Evolutionary conservation across 1,140 invertebrate genomes (phyloP).

Genomic region (Pseudobourletiella spinata): DNA sequence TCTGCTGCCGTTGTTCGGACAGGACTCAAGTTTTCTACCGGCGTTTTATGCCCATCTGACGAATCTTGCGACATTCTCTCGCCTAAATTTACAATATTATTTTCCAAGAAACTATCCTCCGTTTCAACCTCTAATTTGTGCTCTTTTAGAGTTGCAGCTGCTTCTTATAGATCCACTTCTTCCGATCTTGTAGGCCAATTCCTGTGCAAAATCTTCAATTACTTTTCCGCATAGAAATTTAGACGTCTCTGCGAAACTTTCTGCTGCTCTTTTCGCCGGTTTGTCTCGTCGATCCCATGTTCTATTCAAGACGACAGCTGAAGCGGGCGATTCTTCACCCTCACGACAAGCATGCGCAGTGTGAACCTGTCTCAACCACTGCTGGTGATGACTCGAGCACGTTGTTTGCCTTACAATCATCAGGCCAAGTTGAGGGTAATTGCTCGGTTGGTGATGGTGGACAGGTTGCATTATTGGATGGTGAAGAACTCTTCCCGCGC

Average conservation of each 20-base stretch:
- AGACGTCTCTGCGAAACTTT: neutral
- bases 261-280: neutral
- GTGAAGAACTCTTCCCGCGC: neutral
- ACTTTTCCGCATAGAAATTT: neutral
- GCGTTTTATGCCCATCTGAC: too few species aligned
- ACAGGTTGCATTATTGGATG: neutral
- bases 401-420: too few species aligned
- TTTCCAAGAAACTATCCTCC: too few species aligned
- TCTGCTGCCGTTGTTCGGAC: too few species aligned
- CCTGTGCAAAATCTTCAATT: slow-evolving; percentile 8
- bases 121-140: neutral
- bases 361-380: neutral
- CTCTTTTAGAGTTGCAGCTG: neutral
- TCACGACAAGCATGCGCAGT: neutral
- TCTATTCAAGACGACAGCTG: too few species aligned
- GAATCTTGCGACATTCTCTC: too few species aligned
- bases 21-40: too few species aligned
- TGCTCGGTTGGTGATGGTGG: too few species aligned
- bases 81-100: too few species aligned
- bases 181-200: neutral
- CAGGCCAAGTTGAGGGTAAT: too few species aligned
- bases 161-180: neutral
- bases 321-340: neutral
- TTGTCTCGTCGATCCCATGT: neutral
- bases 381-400: too few species aligned